These are phyloP conservation scores for Macaria notata DNA, from an alignment of 2,888 invertebrate species.

Conservation along the genomic window DNA sequence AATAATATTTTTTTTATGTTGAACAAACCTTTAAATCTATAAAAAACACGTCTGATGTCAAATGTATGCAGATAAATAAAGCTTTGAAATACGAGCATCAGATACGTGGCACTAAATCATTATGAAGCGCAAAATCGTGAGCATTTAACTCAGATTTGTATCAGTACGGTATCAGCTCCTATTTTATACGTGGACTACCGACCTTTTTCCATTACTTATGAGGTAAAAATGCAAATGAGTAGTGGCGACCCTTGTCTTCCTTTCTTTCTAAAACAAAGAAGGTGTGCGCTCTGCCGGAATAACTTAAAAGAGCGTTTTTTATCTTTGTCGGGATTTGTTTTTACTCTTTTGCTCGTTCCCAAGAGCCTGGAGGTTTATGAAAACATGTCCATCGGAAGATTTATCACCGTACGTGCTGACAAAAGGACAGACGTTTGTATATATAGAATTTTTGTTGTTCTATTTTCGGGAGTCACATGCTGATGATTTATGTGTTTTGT, in stretches of 20 bases:
- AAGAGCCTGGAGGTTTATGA: conserved; percentile 21
- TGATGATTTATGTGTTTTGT: too few relatives aligned
- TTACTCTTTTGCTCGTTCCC: conserved; percentile 15
- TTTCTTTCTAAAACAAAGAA: conserved; percentile 44
- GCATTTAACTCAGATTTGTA: conserved; percentile 25
- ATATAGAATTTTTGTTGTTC: neutral
- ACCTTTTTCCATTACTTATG: conserved; percentile 24
- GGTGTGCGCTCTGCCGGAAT: conserved; percentile 45
- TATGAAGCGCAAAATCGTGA: conserved; percentile 8
- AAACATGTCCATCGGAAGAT: conserved; percentile 18
- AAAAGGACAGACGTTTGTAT: neutral
- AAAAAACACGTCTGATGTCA: too few relatives aligned
- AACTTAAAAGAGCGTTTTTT: conserved; percentile 44
- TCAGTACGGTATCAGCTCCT: conserved; percentile 10
- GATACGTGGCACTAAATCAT: conserved; percentile 10
- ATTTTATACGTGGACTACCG: conserved; percentile 17
- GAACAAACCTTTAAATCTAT: too few relatives aligned
- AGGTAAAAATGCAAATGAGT: conserved; percentile 38
- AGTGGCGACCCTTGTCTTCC: conserved; percentile 37
- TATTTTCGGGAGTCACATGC: too few relatives aligned
- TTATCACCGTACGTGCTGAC: neutral
- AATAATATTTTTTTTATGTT: too few relatives aligned
- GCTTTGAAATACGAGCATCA: neutral
- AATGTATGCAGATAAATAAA: neutral
- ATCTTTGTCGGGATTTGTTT: conserved; percentile 34